These are phyloP conservation scores for Mesorhabditis spiculigera DNA, from an alignment of 2,888 invertebrate species.

Conservation along the genomic window DNA sequence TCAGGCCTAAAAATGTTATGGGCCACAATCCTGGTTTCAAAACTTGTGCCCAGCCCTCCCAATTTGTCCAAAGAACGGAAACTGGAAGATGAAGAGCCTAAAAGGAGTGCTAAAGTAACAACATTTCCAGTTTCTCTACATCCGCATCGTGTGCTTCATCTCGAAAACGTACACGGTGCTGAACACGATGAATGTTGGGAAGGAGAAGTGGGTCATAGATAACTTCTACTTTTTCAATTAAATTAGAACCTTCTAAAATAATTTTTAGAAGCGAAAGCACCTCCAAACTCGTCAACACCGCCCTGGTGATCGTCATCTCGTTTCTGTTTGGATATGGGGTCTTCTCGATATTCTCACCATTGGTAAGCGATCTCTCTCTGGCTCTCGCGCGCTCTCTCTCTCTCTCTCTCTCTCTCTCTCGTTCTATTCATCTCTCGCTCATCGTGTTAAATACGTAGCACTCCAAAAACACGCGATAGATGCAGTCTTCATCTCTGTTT, in stretches of 20 bases:
- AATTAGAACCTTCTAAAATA: not conserved
- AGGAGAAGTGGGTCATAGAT: not conserved
- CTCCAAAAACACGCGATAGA: too few species aligned
- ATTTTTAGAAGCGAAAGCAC: not conserved
- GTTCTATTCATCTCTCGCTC: too few species aligned
- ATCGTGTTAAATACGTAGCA: too few species aligned
- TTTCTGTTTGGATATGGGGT: not conserved
- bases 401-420: too few species aligned
- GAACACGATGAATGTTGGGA: not conserved
- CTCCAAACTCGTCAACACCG: constrained; percentile 3
- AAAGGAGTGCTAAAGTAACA: not conserved
- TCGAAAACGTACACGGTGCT: not conserved
- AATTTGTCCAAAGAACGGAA: too few species aligned
- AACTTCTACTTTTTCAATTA: not conserved
- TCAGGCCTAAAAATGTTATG: too few species aligned
- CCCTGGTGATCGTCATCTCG: not conserved
- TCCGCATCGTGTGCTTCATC: not conserved
- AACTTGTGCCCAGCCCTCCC: too few species aligned
- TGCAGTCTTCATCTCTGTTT: too few species aligned
- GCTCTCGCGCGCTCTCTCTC: too few species aligned
- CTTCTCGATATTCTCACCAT: constrained; percentile 1
- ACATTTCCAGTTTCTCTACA: not conserved
- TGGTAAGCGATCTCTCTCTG: not conserved
- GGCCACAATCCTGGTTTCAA: too few species aligned
- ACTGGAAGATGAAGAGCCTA: not conserved